Base-by-base conservation (phyloP, 2,797 vertebrate species). In the Xenopus petersii region DNA sequence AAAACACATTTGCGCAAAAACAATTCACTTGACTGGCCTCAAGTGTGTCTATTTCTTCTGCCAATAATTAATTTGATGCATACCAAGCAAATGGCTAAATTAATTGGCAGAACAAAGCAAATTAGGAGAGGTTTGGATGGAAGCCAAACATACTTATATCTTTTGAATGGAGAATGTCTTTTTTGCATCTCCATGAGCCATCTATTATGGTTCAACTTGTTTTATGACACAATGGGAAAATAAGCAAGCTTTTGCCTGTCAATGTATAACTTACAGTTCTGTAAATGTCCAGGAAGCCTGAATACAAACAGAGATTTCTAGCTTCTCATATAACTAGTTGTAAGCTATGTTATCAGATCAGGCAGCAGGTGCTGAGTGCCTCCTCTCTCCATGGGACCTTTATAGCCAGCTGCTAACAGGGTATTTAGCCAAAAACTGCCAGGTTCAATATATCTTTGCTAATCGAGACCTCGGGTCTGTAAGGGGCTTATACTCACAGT, bases 61-160 rank as follows among this genome's bases (percentile, higher is more conserved):
- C 79, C 84, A 80, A 84, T 81, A 82, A 78, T 67, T 17, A 67
- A 73, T 70, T 77, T 79, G 79, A 67, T 30, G 1, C 79, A 67
- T 80, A 47, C 79, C 75, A 82, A 84, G 82, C 75, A 81, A 81
- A 78, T 81, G 74, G 80, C 76, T 80, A 72, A 81, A 85, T 84
- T 84, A 83, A 84, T 81, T 85, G 80, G 65, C 73, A 87, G 82
- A 84, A 83, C 82, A 87, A 83, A 75, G 68, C 75, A 77, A 70
- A 82, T 87, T 85, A 81, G 75, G 66, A 80, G 67, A 0, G 68
- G 26, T 67, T 48, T 84, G 83, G 74, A 84, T 62, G 0, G 24
- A 80, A 64, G 78, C 86, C 83, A 79, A 0, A 2, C 16, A 56
- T 17, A n/a, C 60, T 81, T 71, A 63, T 71, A 63, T 74, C 64